These are phyloP conservation scores for Bothrops jararaca DNA, from an alignment of 2,113 vertebrate species.

Conservation along the genomic window DNA sequence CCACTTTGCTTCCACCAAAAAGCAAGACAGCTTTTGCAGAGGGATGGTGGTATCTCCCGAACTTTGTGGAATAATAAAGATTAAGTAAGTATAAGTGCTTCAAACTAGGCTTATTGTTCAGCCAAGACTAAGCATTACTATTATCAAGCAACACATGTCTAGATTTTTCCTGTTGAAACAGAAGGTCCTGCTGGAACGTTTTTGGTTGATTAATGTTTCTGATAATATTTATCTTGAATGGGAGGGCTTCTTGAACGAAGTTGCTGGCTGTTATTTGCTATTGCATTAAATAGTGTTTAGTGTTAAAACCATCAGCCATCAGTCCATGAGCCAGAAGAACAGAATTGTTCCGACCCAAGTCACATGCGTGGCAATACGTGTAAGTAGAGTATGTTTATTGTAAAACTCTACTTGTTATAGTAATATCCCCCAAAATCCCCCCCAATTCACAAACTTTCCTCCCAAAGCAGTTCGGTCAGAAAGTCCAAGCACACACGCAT, in stretches of 20 bases:
- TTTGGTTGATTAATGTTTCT: constrained; percentile 70
- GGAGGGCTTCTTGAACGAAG: constrained; percentile 64
- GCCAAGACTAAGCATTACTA: not conserved
- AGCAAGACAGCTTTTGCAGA: not conserved
- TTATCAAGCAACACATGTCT: not conserved
- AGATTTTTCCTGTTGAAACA: not conserved
- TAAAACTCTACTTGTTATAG: not conserved
- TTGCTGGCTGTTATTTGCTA: constrained; percentile 65
- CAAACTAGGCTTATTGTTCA: not conserved
- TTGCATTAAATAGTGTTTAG: constrained; percentile 23
- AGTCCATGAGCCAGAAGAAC: not conserved
- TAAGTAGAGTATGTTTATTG: not conserved
- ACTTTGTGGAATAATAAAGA: not conserved
- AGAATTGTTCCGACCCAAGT: not conserved
- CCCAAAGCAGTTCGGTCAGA: not conserved
- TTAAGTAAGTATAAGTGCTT: not conserved
- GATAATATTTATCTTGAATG: constrained; percentile 69
- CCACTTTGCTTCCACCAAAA: not conserved
- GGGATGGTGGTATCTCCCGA: not conserved
- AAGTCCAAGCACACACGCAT: not conserved
- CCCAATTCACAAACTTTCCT: not conserved
- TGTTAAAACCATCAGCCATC: not conserved
- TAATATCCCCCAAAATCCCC: not conserved
- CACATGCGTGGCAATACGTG: not conserved
- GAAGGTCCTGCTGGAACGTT: constrained; percentile 51